Conservation (phyloP, 2,888 invertebrate genomes). For the Oegoconia quadripuncta region DNA sequence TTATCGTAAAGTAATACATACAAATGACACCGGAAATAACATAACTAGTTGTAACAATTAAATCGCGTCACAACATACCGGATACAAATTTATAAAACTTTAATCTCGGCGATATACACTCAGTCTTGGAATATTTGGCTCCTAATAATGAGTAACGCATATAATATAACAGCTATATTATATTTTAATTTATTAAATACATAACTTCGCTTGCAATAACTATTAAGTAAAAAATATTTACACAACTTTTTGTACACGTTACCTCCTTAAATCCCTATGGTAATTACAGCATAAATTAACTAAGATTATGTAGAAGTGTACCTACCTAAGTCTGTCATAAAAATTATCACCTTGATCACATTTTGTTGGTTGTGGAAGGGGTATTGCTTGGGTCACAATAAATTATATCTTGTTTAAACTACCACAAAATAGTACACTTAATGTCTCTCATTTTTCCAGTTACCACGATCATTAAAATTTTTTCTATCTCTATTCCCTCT, state of each 20-base stretch:
- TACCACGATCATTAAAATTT: constrained; percentile 70
- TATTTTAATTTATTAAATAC: constrained; percentile 5
- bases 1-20: no score
- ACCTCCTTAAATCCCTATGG: no score
- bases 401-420: constrained; percentile 4
- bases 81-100: constrained; percentile 25
- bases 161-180: constrained; percentile 22
- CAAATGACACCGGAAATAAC: no score
- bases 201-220: constrained; percentile 20
- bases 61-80: background rate
- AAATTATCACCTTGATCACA: constrained; percentile 67
- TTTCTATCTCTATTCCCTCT: constrained; percentile 72
- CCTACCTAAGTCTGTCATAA: constrained; percentile 48
- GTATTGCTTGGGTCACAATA: constrained; percentile 27
- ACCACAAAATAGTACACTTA: constrained; percentile 35
- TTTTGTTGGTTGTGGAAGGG: constrained; percentile 58
- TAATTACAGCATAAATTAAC: constrained; percentile 40
- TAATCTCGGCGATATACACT: constrained; percentile 54
- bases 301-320: constrained; percentile 43
- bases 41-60: background rate
- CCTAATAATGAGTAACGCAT: constrained; percentile 53
- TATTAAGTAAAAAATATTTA: constrained; percentile 45
- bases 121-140: constrained; percentile 78
- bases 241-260: constrained; percentile 42
- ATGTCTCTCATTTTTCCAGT: constrained; percentile 77